These are phyloP conservation scores for Glareola pratincola DNA, from an alignment of 2,113 vertebrate genomes.

Conservation along the genomic window DNA sequence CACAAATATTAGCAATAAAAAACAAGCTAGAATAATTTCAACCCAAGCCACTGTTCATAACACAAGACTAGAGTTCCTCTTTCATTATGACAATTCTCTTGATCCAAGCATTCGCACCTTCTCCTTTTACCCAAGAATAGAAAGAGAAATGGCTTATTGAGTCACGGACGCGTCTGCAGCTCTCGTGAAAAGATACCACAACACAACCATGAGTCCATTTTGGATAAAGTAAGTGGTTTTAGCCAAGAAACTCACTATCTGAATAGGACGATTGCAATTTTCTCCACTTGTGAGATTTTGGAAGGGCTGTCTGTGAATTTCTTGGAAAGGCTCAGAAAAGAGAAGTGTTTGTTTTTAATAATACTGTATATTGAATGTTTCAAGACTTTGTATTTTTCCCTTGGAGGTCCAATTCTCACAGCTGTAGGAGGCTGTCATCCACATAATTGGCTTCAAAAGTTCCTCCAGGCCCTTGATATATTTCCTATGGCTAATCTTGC, in stretches of 20 bases:
- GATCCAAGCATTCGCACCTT: not conserved
- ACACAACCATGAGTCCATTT: not conserved
- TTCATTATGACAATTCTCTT: not conserved
- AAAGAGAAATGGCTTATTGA: not conserved
- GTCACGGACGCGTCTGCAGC: not conserved
- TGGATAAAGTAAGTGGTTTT: not conserved
- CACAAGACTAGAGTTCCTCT: not conserved
- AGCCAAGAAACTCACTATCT: not conserved
- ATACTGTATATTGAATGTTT: not conserved
- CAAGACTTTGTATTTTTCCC: not conserved
- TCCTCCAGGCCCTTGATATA: conserved; percentile 14
- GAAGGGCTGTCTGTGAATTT: not conserved
- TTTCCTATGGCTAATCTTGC: conserved; percentile 45
- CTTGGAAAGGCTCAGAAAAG: not conserved
- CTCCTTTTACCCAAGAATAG: not conserved
- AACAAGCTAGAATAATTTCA: not conserved
- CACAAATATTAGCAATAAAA: not conserved
- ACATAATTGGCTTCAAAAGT: conserved; percentile 40
- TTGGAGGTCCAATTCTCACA: conserved; percentile 24
- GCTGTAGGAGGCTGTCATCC: conserved; percentile 23
- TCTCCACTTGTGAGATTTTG: not conserved
- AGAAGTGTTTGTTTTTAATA: not conserved
- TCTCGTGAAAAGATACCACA: not conserved
- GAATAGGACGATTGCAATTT: not conserved
- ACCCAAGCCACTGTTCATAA: not conserved